Conservation (phyloP, 2,113 vertebrate genomes). For the Oreocharis arfaki region DNA sequence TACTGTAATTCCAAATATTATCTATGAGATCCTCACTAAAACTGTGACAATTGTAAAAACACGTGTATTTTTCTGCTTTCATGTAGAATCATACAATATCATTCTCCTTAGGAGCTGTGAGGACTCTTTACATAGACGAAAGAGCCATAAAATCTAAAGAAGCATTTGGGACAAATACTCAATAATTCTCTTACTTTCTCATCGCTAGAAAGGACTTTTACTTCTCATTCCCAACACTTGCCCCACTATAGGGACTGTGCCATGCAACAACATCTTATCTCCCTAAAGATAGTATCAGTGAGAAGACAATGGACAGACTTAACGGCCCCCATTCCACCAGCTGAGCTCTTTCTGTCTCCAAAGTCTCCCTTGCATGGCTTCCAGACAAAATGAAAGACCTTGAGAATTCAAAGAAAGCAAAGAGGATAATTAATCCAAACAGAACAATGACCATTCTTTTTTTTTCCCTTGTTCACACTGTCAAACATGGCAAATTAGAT, state of each 20-base stretch:
- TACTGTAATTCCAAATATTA: not conserved
- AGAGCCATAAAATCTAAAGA: not conserved
- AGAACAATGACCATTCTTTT: not conserved
- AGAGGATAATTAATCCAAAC: not conserved
- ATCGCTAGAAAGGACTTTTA: not conserved
- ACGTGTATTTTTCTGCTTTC: rapidly evolving
- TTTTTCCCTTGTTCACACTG: not conserved
- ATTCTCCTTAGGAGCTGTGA: not conserved
- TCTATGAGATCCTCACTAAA: not conserved
- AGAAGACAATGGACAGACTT: not conserved
- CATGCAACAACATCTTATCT: not conserved
- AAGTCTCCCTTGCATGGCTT: not conserved
- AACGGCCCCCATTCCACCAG: not conserved
- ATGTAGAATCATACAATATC: not conserved
- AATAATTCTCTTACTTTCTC: not conserved
- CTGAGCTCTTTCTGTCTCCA: not conserved
- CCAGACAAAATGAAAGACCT: not conserved
- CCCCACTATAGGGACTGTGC: not conserved
- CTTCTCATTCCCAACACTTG: not conserved
- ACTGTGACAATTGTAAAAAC: not conserved
- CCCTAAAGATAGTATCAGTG: not conserved
- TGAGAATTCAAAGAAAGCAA: not conserved
- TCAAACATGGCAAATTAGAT: not conserved
- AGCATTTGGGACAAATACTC: not conserved
- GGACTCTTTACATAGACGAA: not conserved